Evolutionary conservation across 1,140 invertebrate genomes (phyloP).

Genomic region (Sycobia sp.): DNA sequence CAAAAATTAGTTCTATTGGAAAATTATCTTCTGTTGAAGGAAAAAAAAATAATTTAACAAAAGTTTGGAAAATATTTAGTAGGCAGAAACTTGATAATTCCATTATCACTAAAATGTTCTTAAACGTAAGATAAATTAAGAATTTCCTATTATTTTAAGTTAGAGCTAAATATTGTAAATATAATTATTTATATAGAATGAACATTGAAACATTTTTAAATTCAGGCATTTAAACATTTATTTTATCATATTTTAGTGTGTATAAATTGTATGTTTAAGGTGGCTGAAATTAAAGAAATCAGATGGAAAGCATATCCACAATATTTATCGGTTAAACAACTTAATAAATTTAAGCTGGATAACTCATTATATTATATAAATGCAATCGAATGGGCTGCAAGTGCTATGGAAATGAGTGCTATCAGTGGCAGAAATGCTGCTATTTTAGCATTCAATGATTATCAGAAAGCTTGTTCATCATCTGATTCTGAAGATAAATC

Average conservation of each 20-base stretch:
- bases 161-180: neutral
- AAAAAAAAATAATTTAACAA: constrained; percentile 34
- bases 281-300: constrained; percentile 43
- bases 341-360: constrained; percentile 65
- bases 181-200: constrained; percentile 4
- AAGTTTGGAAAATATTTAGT: constrained; percentile 69
- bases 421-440: constrained; percentile 72
- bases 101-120: constrained; percentile 63
- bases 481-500: too few species aligned
- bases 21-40: constrained; percentile 57
- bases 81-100: constrained; percentile 53
- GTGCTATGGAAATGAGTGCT: constrained; percentile 76
- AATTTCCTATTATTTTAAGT: constrained; percentile 3
- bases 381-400: constrained; percentile 72
- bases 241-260: neutral
- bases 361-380: constrained; percentile 69
- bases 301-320: constrained; percentile 71
- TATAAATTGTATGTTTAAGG: constrained; percentile 38
- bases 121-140: constrained; percentile 47
- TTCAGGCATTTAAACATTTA: constrained; percentile 10
- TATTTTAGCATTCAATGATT: constrained; percentile 60
- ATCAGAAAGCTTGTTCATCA: constrained; percentile 29
- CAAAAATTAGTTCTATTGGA: constrained; percentile 54
- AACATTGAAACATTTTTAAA: constrained; percentile 7
- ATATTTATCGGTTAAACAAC: constrained; percentile 57